Percentiles rank a stretch among this genome's conserved stretches.
Conservation (phyloP, 2,797 vertebrate genomes). For the Coracias cyanogaster region DNA sequence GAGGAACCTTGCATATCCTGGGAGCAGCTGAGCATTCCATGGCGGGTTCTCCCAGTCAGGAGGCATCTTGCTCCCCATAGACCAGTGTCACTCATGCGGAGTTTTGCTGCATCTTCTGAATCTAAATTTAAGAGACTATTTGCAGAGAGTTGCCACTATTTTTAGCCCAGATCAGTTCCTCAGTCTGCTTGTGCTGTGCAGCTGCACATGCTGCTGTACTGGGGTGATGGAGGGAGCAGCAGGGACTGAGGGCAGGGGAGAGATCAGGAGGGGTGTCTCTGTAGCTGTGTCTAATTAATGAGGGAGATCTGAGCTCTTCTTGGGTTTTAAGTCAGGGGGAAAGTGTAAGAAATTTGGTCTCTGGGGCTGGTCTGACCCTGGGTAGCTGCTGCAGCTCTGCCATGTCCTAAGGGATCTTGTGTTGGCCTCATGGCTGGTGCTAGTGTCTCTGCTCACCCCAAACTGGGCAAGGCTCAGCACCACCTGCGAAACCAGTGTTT, state of each 20-base stretch:
- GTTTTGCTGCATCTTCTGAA: neutral
- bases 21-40: rapidly evolving
- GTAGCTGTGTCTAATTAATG: rapidly evolving
- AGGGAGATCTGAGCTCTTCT: neutral
- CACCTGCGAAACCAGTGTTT: neutral
- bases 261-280: neutral
- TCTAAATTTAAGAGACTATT: conserved; percentile 27
- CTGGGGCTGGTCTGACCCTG: neutral
- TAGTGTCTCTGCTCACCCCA: neutral
- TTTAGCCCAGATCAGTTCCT: conserved; percentile 3
- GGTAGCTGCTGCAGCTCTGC: neutral
- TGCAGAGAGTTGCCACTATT: neutral
- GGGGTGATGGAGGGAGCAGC: neutral
- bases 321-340: rapidly evolving
- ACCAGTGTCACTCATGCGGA: neutral
- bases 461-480: neutral
- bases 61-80: neutral
- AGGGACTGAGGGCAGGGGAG: neutral
- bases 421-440: neutral
- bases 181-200: neutral
- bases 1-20: neutral
- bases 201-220: neutral
- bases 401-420: neutral
- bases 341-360: neutral
- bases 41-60: neutral